phyloP scores from a whole-genome alignment of 2,888 invertebrate genomes.

The Pinctada fucata region DNA sequence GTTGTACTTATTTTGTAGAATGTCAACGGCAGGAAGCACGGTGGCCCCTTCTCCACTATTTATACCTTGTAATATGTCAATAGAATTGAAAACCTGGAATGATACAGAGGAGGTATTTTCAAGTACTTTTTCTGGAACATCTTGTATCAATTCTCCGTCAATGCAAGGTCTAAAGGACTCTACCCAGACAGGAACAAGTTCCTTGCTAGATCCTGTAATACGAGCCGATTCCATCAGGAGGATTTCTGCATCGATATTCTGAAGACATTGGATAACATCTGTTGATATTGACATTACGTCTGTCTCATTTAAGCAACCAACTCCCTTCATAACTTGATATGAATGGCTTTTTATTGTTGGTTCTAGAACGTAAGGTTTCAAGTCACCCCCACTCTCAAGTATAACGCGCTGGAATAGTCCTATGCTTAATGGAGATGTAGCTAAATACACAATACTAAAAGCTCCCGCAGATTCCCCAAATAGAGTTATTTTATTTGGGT shows the following conservation, averaged over 20 bases:
- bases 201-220: neutral
- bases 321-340: neutral
- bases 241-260: no score
- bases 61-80: neutral
- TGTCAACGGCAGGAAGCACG: neutral
- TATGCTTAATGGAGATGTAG: neutral
- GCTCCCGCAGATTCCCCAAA: neutral
- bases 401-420: neutral
- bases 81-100: neutral
- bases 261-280: neutral
- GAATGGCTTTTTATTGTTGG: neutral
- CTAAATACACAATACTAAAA: neutral
- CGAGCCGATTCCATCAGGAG: neutral
- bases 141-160: neutral
- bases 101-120: neutral
- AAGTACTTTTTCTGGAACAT: neutral
- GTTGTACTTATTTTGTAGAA: neutral
- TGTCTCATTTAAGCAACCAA: neutral
- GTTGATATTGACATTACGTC: neutral
- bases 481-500: neutral
- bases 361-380: neutral
- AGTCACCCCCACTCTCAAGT: neutral
- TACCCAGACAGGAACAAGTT: neutral
- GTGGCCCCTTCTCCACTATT: neutral
- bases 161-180: neutral